Base-by-base conservation (phyloP, 2,888 invertebrate species). In the Nysson spinosus region DNA sequence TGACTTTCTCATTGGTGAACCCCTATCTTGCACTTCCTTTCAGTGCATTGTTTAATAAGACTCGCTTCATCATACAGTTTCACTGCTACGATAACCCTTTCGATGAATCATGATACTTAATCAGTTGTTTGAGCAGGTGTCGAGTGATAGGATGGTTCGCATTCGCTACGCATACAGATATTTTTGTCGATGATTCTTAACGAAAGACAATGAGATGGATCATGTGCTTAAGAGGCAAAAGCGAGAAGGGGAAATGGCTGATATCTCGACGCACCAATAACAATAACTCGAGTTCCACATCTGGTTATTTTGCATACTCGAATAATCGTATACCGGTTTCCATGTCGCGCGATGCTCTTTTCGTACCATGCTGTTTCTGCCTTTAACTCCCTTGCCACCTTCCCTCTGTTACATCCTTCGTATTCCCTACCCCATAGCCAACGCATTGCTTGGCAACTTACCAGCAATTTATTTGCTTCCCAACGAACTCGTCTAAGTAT, bases 381-480 rank as follows among this genome's bases (percentile, higher is more conserved):
- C 35, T 52, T 35, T 22, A 35, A n/a, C n/a, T 34, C n/a, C 46
- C 19, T 37, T 19, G 14, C 9, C 37, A 5, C 19, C 32, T 22
- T 7, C 34, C n/a, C 22, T 5, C 11, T n/a, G n/a, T n/a, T n/a
- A n/a, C n/a, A n/a, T n/a, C n/a, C n/a, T 28, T 37, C 69, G 20
- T 50, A 42, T 35, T 17, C 51, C 40, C 22, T 7, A 42, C 47
- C 50, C 42, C 24, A 44, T 58, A 64, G 61, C 62, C 46, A 52
- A 54, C 74, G 65, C 47, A 64, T 51, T 44, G 69, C 47, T 57
- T 77, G 69, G 66, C 75, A 77, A 60, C 50, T 77, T 69, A 49
- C 64, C 76, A 77, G 72, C 77, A 74, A 77, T 77, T 77, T 76
- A 75, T 76, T 70, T 70, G 68, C 76, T 71, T 49, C 63, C 68